Percentiles rank a stretch among this genome's conserved stretches.
Evolutionary conservation across 2,888 invertebrate genomes (phyloP).

Genomic region (Ophion obscuratus): DNA sequence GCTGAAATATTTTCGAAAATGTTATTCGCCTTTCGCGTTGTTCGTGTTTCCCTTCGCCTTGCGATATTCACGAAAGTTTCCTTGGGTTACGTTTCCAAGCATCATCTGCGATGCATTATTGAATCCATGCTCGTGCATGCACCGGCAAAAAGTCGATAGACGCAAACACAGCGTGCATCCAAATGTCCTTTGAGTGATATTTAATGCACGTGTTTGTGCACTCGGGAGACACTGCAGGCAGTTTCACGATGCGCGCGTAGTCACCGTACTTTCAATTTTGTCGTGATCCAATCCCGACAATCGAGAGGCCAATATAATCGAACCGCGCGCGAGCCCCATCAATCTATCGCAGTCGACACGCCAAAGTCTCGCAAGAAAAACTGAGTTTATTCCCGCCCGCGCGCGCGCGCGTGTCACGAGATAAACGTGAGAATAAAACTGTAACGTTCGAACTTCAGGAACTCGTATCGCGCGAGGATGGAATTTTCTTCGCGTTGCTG

Average conservation of each 20-base stretch:
- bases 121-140: background rate
- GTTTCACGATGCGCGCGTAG: background rate
- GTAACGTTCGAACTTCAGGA: slow-evolving; percentile 34
- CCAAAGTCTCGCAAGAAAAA: slow-evolving; percentile 35
- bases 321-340: slow-evolving; percentile 54
- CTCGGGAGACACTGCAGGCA: background rate
- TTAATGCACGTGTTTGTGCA: slow-evolving; percentile 63
- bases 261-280: slow-evolving; percentile 12
- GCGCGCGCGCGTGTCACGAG: background rate
- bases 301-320: slow-evolving; percentile 57
- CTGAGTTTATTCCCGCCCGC: background rate
- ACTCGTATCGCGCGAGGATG: slow-evolving; percentile 20
- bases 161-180: background rate
- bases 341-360: slow-evolving; percentile 50
- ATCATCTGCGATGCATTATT: background rate
- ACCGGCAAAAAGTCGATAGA: background rate
- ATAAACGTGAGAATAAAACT: slow-evolving; percentile 47
- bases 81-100: background rate
- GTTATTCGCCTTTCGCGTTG: background rate
- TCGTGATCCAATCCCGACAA: slow-evolving; percentile 46
- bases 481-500: slow-evolving; percentile 37
- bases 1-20: background rate
- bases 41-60: background rate
- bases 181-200: slow-evolving; percentile 36
- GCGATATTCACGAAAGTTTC: background rate